phyloP scores from a whole-genome alignment of 2,888 invertebrate species.

The Netelia melanura region DNA sequence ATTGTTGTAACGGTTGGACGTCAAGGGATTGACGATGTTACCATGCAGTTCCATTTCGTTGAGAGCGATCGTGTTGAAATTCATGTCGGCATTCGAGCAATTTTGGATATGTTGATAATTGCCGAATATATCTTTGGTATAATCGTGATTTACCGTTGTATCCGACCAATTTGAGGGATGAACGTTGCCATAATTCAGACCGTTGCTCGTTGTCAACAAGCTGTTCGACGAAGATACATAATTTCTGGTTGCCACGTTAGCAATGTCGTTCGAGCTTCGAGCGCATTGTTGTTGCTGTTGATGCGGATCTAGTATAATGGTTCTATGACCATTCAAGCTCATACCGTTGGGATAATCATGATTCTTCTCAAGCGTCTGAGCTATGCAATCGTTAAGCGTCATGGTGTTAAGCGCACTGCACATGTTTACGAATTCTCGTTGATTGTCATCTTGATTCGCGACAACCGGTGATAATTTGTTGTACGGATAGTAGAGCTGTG shows the following conservation, averaged over 20 bases:
- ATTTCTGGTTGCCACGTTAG: constrained; percentile 65
- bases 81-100: constrained; percentile 77
- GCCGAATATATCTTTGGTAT: constrained; percentile 78
- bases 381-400: constrained; percentile 74
- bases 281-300: constrained; percentile 60
- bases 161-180: constrained; percentile 68
- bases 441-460: constrained; percentile 69
- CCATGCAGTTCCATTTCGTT: constrained; percentile 75
- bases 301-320: constrained; percentile 45
- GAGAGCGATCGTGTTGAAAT: constrained; percentile 78
- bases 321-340: constrained; percentile 67
- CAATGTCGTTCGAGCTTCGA: constrained; percentile 67
- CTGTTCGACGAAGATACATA: constrained; percentile 76
- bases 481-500: constrained; percentile 68
- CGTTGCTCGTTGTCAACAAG: constrained; percentile 74
- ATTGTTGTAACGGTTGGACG: constrained; percentile 75
- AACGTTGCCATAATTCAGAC: constrained; percentile 71
- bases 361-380: constrained; percentile 70
- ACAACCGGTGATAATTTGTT: constrained; percentile 64
- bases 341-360: constrained; percentile 75
- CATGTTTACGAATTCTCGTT: constrained; percentile 77
- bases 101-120: constrained; percentile 78
- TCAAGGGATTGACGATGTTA: constrained; percentile 70
- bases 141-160: constrained; percentile 68
- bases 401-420: constrained; percentile 77